Evolutionary conservation across 2,113 vertebrate genomes (phyloP), one percentile per base, ranked within the genome.

Genomic region (Solenodon paradoxus): DNA sequence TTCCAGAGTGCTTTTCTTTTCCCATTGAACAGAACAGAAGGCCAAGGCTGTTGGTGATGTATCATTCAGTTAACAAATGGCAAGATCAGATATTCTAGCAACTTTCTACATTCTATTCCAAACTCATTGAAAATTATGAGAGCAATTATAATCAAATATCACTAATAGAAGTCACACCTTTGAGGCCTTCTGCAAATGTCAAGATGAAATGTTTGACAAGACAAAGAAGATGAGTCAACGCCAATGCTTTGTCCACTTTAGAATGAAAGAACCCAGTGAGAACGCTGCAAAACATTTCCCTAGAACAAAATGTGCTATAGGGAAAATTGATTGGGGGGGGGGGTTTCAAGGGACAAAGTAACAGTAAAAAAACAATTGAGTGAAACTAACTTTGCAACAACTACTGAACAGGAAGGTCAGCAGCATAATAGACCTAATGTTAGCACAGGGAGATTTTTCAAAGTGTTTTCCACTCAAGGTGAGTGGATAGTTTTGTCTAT

Each of bases 351-450:
- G 57, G 12, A 92, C 61, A 97, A 97, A 97, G 87, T 97, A 86
- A 94, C 92, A 97, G 96, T 95, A 97, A 94, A 97, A 96, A 82
- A 96, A 93, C 51, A 97, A 59, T 77, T 97, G 96, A 97, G 92
- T 92, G 95, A 97, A 92, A 86, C 78, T 95, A 87, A 57, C 79
- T 97, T 97, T 61, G 17, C 71, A 97, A 91, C 82, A 95, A 95
- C 87, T 93, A 72, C 91, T 68, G 89, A 95, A 96, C 51, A 59
- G 91, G 89, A 63, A 96, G 66, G 57, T 96, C 93, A 94, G 72
- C 20, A 95, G 7, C 2, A 71, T 97, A 82, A 90, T 49, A 72
- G 17, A 90, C 55, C 77, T 80, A 7, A 79, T 94, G 61, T 32
- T 69, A 96, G 61, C 88, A 35, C 49, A 89, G 71, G 64, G 51